Evolutionary conservation across 2,888 invertebrate genomes (phyloP), one percentile per base, ranked within the genome.

Genomic region (Eilema sororculum): DNA sequence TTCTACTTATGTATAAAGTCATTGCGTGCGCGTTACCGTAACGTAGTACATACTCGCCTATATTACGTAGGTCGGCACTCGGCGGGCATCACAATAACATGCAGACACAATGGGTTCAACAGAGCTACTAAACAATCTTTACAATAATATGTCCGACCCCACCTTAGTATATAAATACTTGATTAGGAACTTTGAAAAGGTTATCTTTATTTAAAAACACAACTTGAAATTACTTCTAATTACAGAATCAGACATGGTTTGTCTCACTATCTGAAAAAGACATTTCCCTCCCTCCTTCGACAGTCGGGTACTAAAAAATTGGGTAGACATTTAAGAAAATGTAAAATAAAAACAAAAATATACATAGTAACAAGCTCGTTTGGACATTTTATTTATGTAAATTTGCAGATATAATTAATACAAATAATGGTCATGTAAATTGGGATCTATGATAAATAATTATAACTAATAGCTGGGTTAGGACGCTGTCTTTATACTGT

Each of bases 361-460:
- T 86, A 85, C 86, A 86, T 83, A 84, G 79, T 91, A 91, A 90
- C 94, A 94, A 95, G 93, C 94, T 94, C 93, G 88, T 95, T 95
- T 94, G 90, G 90, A 94, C 91, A 86, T 93, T 95, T 95, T 95
- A 95, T 95, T 95, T 90, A 95, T 95, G 95, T 95, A 95, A 95
- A 95, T 95, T 95, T 95, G 95, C 95, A 94, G 93, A 92, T 94
- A 95, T 94, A 94, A 92, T 95, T 93, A 95, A 91, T 95, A 95
- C 95, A 95, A 95, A 95, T 92, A 84, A 93, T 95, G 93, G 92
- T 95, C 93, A 92, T 94, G 93, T 95, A 94, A 93, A 95, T 93
- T 90, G 91, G 93, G 93, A 90, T 92, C 91, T 92, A 94, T 92
- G 90, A 90, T 93, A 94, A 92, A 93, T 90, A 89, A 92, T 91